phyloP scores from a whole-genome alignment of 2,113 vertebrate species.

The Parus major region DNA sequence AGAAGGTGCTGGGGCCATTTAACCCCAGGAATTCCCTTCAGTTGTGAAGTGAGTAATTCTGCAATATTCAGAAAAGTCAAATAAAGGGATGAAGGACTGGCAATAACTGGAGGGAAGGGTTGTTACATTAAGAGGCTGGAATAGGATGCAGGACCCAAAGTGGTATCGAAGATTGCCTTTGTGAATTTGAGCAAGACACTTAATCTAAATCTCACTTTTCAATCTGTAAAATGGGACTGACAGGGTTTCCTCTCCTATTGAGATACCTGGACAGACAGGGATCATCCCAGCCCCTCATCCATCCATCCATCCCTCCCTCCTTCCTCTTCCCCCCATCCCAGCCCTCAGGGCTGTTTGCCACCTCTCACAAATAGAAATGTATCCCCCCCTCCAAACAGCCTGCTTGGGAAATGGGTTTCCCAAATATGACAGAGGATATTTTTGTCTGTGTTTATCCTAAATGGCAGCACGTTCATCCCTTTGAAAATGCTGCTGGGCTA shows the following conservation, averaged over 20 bases:
- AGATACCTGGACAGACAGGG: slow-evolving; percentile 1
- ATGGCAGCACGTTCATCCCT: slow-evolving; percentile 41
- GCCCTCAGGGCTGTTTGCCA: background rate
- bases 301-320: background rate
- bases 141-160: slow-evolving; percentile 41
- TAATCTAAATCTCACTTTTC: slow-evolving; percentile 67
- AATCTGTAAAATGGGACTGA: slow-evolving; percentile 46
- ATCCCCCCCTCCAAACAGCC: background rate
- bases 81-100: slow-evolving; percentile 2
- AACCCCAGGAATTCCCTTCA: slow-evolving; percentile 5
- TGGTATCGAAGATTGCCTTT: slow-evolving; percentile 31
- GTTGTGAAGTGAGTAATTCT: background rate
- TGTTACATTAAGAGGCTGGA: background rate
- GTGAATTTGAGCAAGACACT: slow-evolving; percentile 56
- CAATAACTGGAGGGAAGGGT: background rate
- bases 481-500: slow-evolving; percentile 41
- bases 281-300: background rate
- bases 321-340: background rate
- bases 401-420: slow-evolving; percentile 40
- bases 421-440: slow-evolving; percentile 52
- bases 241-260: slow-evolving; percentile 49
- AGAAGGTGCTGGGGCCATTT: background rate
- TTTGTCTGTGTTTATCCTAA: slow-evolving; percentile 62
- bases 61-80: slow-evolving; percentile 20
- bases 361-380: slow-evolving; percentile 1